A percentile compares a stretch with the other conserved stretches of the same genome.
Conservation (phyloP, 2,113 vertebrate species). For the Gallinago media region DNA sequence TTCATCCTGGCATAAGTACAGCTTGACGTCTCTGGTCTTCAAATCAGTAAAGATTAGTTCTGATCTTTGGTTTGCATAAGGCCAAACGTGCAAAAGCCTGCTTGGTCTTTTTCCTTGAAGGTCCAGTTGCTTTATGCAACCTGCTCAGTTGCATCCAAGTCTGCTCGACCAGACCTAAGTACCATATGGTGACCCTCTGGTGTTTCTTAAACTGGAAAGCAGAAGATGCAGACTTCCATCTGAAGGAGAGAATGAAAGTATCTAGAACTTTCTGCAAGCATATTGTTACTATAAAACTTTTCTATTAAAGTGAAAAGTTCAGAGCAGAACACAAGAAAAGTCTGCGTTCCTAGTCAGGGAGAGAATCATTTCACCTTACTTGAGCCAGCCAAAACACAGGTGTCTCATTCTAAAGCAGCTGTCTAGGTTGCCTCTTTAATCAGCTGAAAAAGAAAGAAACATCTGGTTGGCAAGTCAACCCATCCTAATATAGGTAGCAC, state of each 20-base stretch:
- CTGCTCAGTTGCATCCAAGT: background rate
- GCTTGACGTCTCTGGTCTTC: background rate
- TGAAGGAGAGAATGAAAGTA: background rate
- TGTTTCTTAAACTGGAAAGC: background rate
- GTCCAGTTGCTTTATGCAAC: background rate
- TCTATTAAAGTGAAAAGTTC: background rate
- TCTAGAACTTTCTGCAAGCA: background rate
- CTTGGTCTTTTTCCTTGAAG: background rate
- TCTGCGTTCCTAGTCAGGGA: background rate
- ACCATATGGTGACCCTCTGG: fast-evolving
- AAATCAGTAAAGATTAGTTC: background rate
- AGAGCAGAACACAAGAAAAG: background rate
- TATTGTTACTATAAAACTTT: background rate
- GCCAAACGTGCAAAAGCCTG: background rate
- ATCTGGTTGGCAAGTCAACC: background rate
- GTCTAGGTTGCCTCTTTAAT: background rate
- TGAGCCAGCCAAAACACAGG: background rate
- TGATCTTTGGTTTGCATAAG: background rate
- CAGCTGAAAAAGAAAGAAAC: background rate
- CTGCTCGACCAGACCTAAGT: background rate
- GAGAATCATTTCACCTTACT: background rate
- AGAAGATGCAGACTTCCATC: background rate
- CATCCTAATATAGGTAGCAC: background rate
- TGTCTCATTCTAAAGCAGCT: background rate
- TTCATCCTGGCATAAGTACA: background rate